Percentiles rank a stretch among this genome's conserved stretches.
Conservation (phyloP, 2,888 invertebrate species). For the Megastigmus dorsalis region DNA sequence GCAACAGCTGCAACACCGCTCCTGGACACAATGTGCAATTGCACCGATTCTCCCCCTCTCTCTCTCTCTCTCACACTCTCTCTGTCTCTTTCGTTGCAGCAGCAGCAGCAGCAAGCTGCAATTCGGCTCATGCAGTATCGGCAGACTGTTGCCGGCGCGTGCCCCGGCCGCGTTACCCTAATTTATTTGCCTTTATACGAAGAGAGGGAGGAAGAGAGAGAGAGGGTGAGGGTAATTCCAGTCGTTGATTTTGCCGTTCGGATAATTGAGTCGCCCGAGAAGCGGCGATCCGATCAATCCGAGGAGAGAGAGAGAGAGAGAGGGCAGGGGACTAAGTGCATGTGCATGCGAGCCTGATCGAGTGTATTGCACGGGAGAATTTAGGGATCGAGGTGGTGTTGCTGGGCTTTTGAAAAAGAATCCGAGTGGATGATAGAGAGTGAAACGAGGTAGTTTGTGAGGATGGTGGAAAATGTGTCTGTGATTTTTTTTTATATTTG, state of each 20-base stretch:
- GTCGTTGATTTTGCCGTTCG: slow-evolving; percentile 44
- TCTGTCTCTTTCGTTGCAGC: background rate
- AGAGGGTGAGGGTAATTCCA: slow-evolving; percentile 36
- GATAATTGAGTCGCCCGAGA: slow-evolving; percentile 50
- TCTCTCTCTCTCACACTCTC: slow-evolving; percentile 4
- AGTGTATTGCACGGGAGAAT: too few species aligned
- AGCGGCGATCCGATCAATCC: slow-evolving; percentile 36
- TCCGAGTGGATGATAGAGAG: too few species aligned
- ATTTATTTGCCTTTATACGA: slow-evolving; percentile 46
- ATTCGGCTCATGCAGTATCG: slow-evolving; percentile 10
- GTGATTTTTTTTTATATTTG: too few species aligned
- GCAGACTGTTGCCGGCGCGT: slow-evolving; percentile 21
- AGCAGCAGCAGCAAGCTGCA: background rate
- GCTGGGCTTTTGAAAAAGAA: too few species aligned
- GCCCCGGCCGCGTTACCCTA: slow-evolving; percentile 32
- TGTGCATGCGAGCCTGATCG: background rate
- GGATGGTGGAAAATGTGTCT: too few species aligned
- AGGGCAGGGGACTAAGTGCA: background rate
- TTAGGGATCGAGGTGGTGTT: too few species aligned
- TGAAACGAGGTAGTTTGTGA: too few species aligned
- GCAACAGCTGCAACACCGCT: slow-evolving; percentile 27
- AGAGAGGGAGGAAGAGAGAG: background rate
- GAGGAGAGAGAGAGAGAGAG: too few species aligned
- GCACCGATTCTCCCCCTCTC: slow-evolving; percentile 7
- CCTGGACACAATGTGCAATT: slow-evolving; percentile 39